A percentile compares a stretch with the other conserved stretches of the same genome.
These are phyloP conservation scores for Rhagium mordax DNA, from an alignment of 2,888 invertebrate species.

Conservation along the genomic window DNA sequence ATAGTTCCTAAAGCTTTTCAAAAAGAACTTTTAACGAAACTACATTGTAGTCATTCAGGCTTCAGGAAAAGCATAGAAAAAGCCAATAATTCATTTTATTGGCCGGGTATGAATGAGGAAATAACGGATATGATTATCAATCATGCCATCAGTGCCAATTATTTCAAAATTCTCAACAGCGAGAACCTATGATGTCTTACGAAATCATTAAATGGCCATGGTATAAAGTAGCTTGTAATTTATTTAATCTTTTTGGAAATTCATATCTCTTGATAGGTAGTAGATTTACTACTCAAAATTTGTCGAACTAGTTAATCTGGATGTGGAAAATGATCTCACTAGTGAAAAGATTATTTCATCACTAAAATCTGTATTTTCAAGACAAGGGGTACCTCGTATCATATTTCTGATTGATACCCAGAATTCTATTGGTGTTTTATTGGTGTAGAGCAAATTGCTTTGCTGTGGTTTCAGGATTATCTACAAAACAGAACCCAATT, in stretches of 20 bases:
- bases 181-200: slow-evolving; percentile 39
- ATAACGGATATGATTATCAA: slow-evolving; percentile 35
- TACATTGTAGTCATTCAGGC: slow-evolving; percentile 41
- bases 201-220: slow-evolving; percentile 33
- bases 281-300: slow-evolving; percentile 41
- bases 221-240: slow-evolving; percentile 36
- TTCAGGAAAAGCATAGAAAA: slow-evolving; percentile 32
- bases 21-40: slow-evolving; percentile 35
- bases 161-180: slow-evolving; percentile 29
- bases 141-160: slow-evolving; percentile 34
- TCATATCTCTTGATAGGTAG: slow-evolving; percentile 25
- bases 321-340: slow-evolving; percentile 20
- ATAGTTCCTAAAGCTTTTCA: slow-evolving; percentile 37
- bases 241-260: slow-evolving; percentile 29
- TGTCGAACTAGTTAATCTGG: slow-evolving; percentile 34
- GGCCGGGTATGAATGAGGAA: slow-evolving; percentile 39
- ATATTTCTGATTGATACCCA: slow-evolving; percentile 40
- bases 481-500: too few relatives aligned
- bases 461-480: too few relatives aligned
- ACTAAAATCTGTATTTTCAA: slow-evolving; percentile 33
- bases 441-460: too few relatives aligned
- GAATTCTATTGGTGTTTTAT: too few relatives aligned
- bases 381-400: slow-evolving; percentile 47
- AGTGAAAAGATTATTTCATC: slow-evolving; percentile 16
- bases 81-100: slow-evolving; percentile 38